A percentile compares a stretch with the other conserved stretches of the same genome.
These are phyloP conservation scores for Tolmerus cingulatus DNA, from an alignment of 2,888 invertebrate species.

Conservation along the genomic window DNA sequence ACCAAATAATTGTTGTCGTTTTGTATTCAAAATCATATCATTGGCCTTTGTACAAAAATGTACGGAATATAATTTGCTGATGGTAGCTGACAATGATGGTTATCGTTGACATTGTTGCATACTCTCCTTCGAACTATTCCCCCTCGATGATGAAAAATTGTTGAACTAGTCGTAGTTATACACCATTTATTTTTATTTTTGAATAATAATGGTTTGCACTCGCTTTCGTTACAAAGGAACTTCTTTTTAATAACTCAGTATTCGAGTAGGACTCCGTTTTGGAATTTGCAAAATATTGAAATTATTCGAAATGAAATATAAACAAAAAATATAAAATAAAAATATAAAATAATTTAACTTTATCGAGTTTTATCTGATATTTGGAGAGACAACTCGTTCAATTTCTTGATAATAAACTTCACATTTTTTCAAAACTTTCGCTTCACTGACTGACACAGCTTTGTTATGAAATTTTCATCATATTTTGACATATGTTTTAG, in stretches of 20 bases:
- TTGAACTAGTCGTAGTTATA: neutral
- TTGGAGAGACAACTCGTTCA: neutral
- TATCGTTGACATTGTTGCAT: neutral
- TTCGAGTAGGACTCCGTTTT: neutral
- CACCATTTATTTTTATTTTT: neutral
- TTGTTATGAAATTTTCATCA: neutral
- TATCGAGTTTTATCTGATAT: neutral
- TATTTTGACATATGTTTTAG: conserved; percentile 28
- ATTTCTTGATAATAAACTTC: neutral
- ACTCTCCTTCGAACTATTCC: neutral
- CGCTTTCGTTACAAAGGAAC: neutral
- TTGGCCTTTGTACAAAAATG: conserved; percentile 16
- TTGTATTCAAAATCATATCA: conserved; percentile 35
- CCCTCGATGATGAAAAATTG: neutral
- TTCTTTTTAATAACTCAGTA: neutral
- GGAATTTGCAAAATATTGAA: neutral
- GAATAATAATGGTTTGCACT: neutral
- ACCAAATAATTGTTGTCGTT: conserved; percentile 49
- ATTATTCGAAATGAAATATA: neutral
- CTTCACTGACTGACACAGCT: neutral
- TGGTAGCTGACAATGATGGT: neutral
- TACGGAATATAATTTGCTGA: neutral
- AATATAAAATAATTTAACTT: neutral
- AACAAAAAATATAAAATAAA: neutral
- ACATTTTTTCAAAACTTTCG: neutral